Base-by-base conservation (phyloP, 2,113 vertebrate genomes). In the Bothrops jararaca region DNA sequence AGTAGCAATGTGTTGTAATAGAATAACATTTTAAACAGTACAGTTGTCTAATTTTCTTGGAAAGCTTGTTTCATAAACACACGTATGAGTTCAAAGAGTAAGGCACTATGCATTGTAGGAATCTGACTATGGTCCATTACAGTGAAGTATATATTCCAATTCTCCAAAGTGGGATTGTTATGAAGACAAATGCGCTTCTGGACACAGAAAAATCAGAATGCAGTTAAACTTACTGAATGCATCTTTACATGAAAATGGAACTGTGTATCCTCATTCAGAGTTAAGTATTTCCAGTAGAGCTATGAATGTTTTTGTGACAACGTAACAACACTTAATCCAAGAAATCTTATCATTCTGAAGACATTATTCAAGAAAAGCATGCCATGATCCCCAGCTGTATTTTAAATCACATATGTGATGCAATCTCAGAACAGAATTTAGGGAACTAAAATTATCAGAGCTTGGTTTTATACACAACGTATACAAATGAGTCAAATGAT, bases 381-480 rank as follows among this genome's bases (percentile, higher is more conserved):
- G 53, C 20, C 92, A 74, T 89, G 15, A 58, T 88, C 56, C 0
- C 60, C 0, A 48, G 5, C 13, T 88, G 64, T 94, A 15, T 95
- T 93, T 39, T 26, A 29, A 85, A 54, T 42, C 90, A 86, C 26
- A 86, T n/a, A 24, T 57, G 12, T 26, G 12, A 86, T 80, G 10
- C 60, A 64, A 22, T 54, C 89, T 45, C 80, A 92, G 57, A 13
- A 89, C 56, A 29, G 87, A 5, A 7, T 85, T 89, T 80, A 90
- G 39, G 4, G 4, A 94, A 74, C 88, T 48, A 91, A 92, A 93
- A 69, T 4, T 1, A 9, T 90, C 50, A 39, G 86, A 74, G 48
- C 89, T 93, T 3, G 89, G 57, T 58, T 56, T 89, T 95, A 95
- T 93, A 20, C 48, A 95, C 34, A 1, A 48, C 60, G 34, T 91